Evolutionary conservation across 2,797 vertebrate genomes (phyloP), one percentile per base, ranked within the genome.

Genomic region (Tinamus major): DNA sequence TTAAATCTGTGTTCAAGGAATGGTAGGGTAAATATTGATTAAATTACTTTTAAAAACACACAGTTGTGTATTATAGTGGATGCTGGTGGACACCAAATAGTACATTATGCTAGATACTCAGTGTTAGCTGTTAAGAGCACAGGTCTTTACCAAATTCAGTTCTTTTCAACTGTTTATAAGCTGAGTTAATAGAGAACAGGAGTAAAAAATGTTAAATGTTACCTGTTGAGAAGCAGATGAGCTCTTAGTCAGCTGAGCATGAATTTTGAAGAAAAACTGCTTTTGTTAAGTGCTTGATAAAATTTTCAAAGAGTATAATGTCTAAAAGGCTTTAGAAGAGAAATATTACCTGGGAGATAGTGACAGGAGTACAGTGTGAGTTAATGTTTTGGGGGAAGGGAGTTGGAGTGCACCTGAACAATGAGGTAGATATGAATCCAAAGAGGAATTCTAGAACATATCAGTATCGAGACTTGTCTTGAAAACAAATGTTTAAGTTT

Each of bases 181-280:
- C 14, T 77, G 56, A 67, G 29, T 71, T 78, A 90, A 58, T 71
- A 41, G 26, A 46, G 20, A 85, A 29, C 10, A 62, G 62, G 59
- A 26, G 27, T 53, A 69, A 76, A 83, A 46, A 75, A 39, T 31
- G 21, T 72, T 4, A 1, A 13, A 6, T 67, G 55, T 84, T 94
- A 65, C 29, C 42, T 85, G 59, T 84, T n/a, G 69, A 39, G n/a
- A 79, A 39, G 17, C 59, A 72, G 42, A 29, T 64, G 65, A 72
- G 49, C 24, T 81, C 3, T 79, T 86, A 71, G 56, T 56, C 29
- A 37, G 7, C 20, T 15, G 41, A 88, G 20, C 46, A 68, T 92
- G 59, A 33, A 51, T 91, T 94, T 85, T 84, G 59, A 72, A 79
- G 44, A 79, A 35, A 31, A 86, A 62, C 88, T 90, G n/a, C 10